Evolutionary conservation across 2,888 invertebrate genomes (phyloP), one percentile per base, ranked within the genome.

Genomic region (Chrysolina haemoptera): DNA sequence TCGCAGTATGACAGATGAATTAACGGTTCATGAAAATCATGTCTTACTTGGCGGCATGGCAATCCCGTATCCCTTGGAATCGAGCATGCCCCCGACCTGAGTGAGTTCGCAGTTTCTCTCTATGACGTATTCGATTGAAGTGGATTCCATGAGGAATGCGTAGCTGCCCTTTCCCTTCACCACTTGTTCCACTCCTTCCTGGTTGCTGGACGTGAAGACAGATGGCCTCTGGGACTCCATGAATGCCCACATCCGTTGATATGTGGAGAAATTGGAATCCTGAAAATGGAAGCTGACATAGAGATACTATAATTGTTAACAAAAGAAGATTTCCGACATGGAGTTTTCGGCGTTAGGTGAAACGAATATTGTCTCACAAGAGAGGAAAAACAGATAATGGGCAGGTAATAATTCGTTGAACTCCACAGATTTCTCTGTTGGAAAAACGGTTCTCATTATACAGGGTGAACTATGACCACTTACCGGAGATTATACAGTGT

Each of bases 141-240:
- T 95, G 8, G 97, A 98, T 89, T 99, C 99, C 96, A 98, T 98
- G 40, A 99, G 91, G 86, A 96, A 99, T 0, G 99, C 99, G 86
- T 98, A 99, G 64, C 93, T 92, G 59, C 95, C 94, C 86, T 95
- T 95, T 16, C 93, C 94, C 84, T 95, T 93, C 75, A 93, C 91
- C 0, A 98, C 98, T 43, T 96, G 91, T 35, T 96, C 95, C 5
- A 98, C 96, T 0, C 98, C 99, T 85, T 97, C 97, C 20, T 92
- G 92, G 86, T 97, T 98, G 81, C 92, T 94, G 62, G 92, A 91
- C 0, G 95, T 94, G 86, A 98, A 97, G 0, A 98, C 96, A 0
- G 94, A 91, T 0, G 98, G 97, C 62, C 94, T 91, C 6, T 96
- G 93, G 0, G 95, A 95, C 82, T 93, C 94, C 98, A 98, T 99